Base-by-base conservation (phyloP, 2,113 vertebrate species). In the Butastur rufipennis region DNA sequence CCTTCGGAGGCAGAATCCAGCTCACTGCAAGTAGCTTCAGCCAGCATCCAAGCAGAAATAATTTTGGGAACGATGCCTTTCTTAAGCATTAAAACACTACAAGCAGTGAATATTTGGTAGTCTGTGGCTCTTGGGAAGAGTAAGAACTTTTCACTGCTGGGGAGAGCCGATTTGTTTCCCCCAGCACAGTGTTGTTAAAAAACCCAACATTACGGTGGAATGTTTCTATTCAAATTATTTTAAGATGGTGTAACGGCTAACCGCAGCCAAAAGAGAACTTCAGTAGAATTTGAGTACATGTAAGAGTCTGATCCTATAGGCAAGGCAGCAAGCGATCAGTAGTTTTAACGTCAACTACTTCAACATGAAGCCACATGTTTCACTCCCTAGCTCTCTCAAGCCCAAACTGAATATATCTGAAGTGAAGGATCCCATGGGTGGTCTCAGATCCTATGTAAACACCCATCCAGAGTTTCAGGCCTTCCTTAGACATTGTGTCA, bases 31-130 rank as follows among this genome's bases (percentile, higher is more conserved):
- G 66, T 3, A 16, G 18, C 56, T 45, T 10, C 56, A 55, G 74
- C 34, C 47, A 17, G 59, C 20, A 16, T 15, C 25, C 72, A 6
- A 23, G 61, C n/a, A 3, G 32, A 9, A 58, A 43, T 23, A 2
- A 2, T 5, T 42, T 25, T 9, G 25, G 7, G 52, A 67, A 16
- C 1, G 16, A 14, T 36, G 29, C 36, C 19, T 23, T 50, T 27
- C 32, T 50, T 9, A 23, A 53, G 23, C 2, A 2, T 38, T 34
- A 21, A n/a, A 58, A 25, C 9, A 5, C 36, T 9, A 2, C 2
- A 12, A 11, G 32, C 22, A 2, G 7, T 2, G 16, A n/a, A 12
- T 6, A 16, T 55, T 27, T 1, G 1, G 4, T 21, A 10, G 27
- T 13, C 34, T 2, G 2, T 29, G 40, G 12, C 47, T 63, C 66